Conservation (phyloP, 1,140 invertebrate genomes). For the Macrobrachium rosenbergii region DNA sequence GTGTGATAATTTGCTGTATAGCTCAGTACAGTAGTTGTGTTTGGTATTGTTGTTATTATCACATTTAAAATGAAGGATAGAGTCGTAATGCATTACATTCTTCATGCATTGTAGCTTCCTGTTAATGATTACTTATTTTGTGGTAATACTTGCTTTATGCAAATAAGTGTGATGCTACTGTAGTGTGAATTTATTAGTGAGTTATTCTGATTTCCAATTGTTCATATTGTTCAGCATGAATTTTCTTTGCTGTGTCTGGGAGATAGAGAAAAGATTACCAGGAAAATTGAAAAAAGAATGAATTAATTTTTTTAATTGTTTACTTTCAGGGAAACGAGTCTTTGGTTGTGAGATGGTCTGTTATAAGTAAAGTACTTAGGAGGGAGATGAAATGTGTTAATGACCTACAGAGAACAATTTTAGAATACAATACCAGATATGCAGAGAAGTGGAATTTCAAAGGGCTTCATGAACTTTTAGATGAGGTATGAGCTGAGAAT, state of each 20-base stretch:
- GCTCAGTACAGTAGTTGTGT: no score
- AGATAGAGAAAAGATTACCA: background rate
- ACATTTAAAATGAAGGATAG: no score
- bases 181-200: no score
- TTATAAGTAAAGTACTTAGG: conserved; percentile 34
- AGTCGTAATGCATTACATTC: no score
- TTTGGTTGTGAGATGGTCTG: conserved; percentile 37
- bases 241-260: background rate
- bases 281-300: background rate
- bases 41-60: no score
- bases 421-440: conserved; percentile 52
- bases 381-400: conserved; percentile 44
- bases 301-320: background rate
- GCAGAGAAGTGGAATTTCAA: conserved; percentile 53
- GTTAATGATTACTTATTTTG: no score
- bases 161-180: no score
- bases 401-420: conserved; percentile 34
- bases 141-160: no score
- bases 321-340: conserved; percentile 28
- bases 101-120: no score
- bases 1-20: no score
- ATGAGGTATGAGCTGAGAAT: conserved; percentile 25
- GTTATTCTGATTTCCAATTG: no score
- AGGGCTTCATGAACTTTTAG: conserved; percentile 42
- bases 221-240: no score